A percentile compares a stretch with the other conserved stretches of the same genome.
Evolutionary conservation across 2,113 vertebrate species (phyloP).

Genomic region (Vireo altiloquus): DNA sequence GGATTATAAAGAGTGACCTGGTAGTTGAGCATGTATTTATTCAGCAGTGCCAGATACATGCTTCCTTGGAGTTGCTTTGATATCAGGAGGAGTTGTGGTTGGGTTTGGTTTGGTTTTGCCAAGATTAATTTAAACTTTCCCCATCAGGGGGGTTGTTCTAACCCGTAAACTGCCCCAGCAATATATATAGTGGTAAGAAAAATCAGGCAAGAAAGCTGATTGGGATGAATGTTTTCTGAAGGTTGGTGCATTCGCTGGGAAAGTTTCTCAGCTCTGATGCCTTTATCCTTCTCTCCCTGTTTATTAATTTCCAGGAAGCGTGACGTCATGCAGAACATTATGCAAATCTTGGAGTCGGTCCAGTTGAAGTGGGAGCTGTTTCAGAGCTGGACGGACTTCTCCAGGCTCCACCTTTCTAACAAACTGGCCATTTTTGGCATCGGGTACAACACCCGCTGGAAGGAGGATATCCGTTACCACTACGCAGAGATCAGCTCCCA

Average conservation of each 20-base stretch:
- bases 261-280: background rate
- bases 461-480: constrained; percentile 94
- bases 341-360: constrained; percentile 93
- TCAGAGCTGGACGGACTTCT: constrained; percentile 98
- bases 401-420: constrained; percentile 93
- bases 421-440: constrained; percentile 97
- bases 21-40: background rate
- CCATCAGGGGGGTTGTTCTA: background rate
- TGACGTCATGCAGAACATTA: constrained; percentile 90
- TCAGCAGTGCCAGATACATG: background rate
- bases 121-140: background rate
- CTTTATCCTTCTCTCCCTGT: background rate
- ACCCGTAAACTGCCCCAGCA: background rate
- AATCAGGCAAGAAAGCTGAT: background rate
- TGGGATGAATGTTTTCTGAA: background rate
- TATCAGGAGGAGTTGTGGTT: background rate
- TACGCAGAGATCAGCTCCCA: constrained; percentile 97
- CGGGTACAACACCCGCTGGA: constrained; percentile 97
- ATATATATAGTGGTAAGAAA: background rate
- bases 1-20: background rate
- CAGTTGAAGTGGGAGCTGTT: constrained; percentile 97
- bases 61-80: background rate
- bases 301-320: constrained; percentile 72
- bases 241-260: fast-evolving
- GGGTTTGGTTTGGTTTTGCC: background rate